Evolutionary conservation across 2,888 invertebrate species (phyloP).

Genomic region (Eretmocerus hayati): DNA sequence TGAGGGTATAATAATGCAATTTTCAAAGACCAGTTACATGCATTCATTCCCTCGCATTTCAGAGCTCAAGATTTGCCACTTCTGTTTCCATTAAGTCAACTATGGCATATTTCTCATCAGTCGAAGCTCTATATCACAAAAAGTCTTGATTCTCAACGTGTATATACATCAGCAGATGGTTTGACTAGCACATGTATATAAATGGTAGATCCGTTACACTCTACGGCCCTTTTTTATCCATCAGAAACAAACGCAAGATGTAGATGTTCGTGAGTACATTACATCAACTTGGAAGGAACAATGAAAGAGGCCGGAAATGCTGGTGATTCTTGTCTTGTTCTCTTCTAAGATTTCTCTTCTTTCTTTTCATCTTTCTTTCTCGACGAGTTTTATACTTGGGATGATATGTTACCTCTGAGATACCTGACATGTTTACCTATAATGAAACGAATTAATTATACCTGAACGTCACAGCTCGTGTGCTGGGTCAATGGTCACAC

Average conservation of each 20-base stretch:
- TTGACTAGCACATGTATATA: too few species aligned
- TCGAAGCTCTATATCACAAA: background rate
- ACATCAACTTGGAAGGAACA: conserved; percentile 9
- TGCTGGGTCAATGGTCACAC: too few species aligned
- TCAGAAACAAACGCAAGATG: background rate
- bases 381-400: too few species aligned
- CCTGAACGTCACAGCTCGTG: too few species aligned
- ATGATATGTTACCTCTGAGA: too few species aligned
- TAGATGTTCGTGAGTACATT: background rate
- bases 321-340: conserved; percentile 16
- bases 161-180: background rate
- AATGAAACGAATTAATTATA: too few species aligned
- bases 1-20: too few species aligned
- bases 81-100: conserved; percentile 6
- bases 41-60: too few species aligned
- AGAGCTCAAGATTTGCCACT: too few species aligned
- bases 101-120: conserved; percentile 13
- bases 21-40: too few species aligned
- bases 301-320: conserved; percentile 17
- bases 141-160: conserved; percentile 9
- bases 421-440: too few species aligned
- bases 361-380: background rate
- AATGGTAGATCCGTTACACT: background rate
- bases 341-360: background rate
- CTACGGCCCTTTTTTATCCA: conserved; percentile 2